A percentile compares a stretch with the other conserved stretches of the same genome.
phyloP scores from a whole-genome alignment of 2,797 vertebrate genomes.

The Sebastes oblongus region DNA sequence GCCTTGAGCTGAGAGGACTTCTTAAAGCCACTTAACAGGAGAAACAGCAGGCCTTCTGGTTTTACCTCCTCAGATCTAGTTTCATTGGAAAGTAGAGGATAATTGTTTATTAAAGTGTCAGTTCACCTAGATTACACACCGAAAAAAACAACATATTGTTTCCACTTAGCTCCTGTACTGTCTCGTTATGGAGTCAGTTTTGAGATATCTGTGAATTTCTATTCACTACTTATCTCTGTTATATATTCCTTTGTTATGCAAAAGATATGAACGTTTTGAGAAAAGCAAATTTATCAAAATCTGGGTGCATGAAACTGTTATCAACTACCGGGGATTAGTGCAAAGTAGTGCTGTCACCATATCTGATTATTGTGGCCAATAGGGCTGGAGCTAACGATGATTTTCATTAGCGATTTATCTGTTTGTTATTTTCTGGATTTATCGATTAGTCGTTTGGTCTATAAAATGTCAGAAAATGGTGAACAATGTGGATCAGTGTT shows the following conservation, averaged over 20 bases:
- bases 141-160: not conserved
- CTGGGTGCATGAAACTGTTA: not conserved
- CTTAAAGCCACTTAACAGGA: slow-evolving; percentile 32
- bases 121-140: not conserved
- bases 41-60: slow-evolving; percentile 41
- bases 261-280: not conserved
- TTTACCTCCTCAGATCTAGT: slow-evolving; percentile 20
- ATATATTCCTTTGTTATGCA: not conserved
- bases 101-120: slow-evolving; percentile 11
- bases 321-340: not conserved
- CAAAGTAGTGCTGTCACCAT: not conserved
- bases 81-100: slow-evolving; percentile 21
- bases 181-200: not conserved
- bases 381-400: no score
- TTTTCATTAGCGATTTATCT: no score
- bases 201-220: not conserved
- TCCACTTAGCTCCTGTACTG: not conserved
- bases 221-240: no score
- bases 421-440: no score
- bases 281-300: not conserved
- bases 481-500: no score
- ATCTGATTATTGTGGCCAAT: no score
- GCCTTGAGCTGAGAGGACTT: slow-evolving; percentile 41
- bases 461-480: no score
- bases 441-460: no score